phyloP scores from a whole-genome alignment of 2,797 vertebrate genomes.

The Hyperoplus immaculatus region DNA sequence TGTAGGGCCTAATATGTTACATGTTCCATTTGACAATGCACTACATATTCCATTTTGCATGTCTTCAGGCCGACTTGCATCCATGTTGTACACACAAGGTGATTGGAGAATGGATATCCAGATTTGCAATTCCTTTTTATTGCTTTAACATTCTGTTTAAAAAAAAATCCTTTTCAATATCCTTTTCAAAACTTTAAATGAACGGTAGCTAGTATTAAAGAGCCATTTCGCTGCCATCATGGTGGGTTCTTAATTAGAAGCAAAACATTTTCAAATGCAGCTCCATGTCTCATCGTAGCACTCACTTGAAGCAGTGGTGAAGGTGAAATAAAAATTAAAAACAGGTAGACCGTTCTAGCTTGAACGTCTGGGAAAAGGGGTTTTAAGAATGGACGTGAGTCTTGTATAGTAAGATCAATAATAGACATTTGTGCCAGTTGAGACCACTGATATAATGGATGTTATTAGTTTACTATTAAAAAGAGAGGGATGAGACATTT shows the following conservation, averaged over 20 bases:
- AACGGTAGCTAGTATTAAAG: neutral
- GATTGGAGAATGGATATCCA: slow-evolving; percentile 15
- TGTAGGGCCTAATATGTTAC: slow-evolving; percentile 4
- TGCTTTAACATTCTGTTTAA: slow-evolving; percentile 2
- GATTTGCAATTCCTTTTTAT: neutral
- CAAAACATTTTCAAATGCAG: neutral
- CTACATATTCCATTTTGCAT: slow-evolving; percentile 18
- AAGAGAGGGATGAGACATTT: slow-evolving; percentile 7
- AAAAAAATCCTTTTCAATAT: slow-evolving; percentile 3
- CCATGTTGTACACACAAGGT: neutral
- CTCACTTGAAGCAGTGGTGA: neutral
- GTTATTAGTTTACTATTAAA: slow-evolving; percentile 20
- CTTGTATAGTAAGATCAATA: neutral
- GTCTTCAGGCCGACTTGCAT: slow-evolving; percentile 21
- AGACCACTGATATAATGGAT: slow-evolving; percentile 5
- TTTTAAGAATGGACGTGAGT: neutral
- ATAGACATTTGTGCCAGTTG: neutral
- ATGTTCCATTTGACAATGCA: slow-evolving; percentile 26
- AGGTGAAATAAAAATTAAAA: neutral
- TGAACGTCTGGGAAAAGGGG: neutral
- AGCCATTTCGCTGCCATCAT: neutral
- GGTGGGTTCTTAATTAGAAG: neutral
- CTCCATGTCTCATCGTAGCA: neutral
- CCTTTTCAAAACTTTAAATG: slow-evolving; percentile 14
- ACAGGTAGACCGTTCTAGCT: neutral